Evolutionary conservation across 1,140 invertebrate species (phyloP), one percentile per base, ranked within the genome.

Genomic region (Oreohelix idahoensis): DNA sequence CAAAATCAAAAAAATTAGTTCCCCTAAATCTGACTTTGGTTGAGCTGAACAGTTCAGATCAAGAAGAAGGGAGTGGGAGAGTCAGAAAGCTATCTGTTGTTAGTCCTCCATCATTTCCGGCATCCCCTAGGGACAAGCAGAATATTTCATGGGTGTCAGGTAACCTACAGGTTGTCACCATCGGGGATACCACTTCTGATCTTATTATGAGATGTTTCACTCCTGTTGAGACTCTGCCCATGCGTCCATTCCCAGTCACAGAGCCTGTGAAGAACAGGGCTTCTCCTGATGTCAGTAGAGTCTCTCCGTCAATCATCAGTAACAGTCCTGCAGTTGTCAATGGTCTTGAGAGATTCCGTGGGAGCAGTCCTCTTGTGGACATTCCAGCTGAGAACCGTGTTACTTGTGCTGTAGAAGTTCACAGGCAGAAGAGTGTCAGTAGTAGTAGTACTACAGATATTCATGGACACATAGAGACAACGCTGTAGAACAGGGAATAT

Each of bases 321-420:
- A 66, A 23, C 17, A 29, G 17, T 66, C 63, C 29, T 32, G 29
- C 70, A 39, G 36, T 82, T 35, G 81, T 26, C 45, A 78, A 85
- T 70, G 75, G 74, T 26, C 81, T 53, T 38, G 78, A 81, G n/a
- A 69, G 71, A 4, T 45, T 79, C 71, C 51, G 45, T 36, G 77
- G 81, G 36, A 42, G 45, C 35, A 11, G 74, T 11, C 32, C 45
- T 20, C 35, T 32, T 35, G 38, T 79, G 73, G 84, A 75, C 58
- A 88, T 88, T 73, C 88, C 88, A 49, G 78, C 81, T 13, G 82
- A 88, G 74, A 89, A 91, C 79, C 84, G 88, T 74, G 83, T 91
- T 2, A 90, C 89, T 0, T 90, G 88, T 83, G 81, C 89, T 15
- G 90, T 89, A 11, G 90, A 91, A 70, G 79, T 91, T 15, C 90